Base-by-base conservation (phyloP, 2,888 invertebrate genomes). In the Parapristionchus giblindavisi region DNA sequence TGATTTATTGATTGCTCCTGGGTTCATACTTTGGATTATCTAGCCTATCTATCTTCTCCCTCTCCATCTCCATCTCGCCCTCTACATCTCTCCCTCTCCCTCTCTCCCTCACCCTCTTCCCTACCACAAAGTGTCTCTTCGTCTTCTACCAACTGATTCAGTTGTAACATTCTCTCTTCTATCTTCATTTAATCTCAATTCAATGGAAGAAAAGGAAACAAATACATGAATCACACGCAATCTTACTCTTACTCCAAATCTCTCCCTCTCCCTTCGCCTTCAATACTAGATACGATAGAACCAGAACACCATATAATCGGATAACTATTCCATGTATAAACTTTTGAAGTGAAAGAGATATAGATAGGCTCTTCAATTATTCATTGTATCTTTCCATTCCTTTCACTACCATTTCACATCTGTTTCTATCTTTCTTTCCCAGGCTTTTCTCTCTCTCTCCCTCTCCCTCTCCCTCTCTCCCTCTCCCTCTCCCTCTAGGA, bases 131-230 rank as follows among this genome's bases (percentile, higher is more conserved):
- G n/a, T n/a, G n/a, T n/a, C n/a, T n/a, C n/a, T n/a, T n/a, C n/a
- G n/a, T n/a, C n/a, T n/a, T n/a, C n/a, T n/a, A n/a, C n/a, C n/a
- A n/a, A n/a, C n/a, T n/a, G n/a, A n/a, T n/a, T n/a, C 61, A 63
- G 63, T 63, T 63, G 63, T 63, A 63, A 63, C 63, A 63, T 40
- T 63, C 34, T 34, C 40, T 43, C 40, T 1, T n/a, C 38, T 38
- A n/a, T n/a, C n/a, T n/a, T n/a, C n/a, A n/a, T n/a, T n/a, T n/a
- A n/a, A n/a, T n/a, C n/a, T n/a, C n/a, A n/a, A n/a, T n/a, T n/a
- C n/a, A n/a, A n/a, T n/a, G n/a, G n/a, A n/a, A n/a, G n/a, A n/a
- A n/a, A n/a, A n/a, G n/a, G n/a, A n/a, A n/a, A n/a, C n/a, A n/a
- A n/a, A n/a, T n/a, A n/a, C n/a, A n/a, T n/a, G n/a, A n/a, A n/a